Percentiles rank a stretch among this genome's conserved stretches.
Evolutionary conservation across 2,113 vertebrate genomes (phyloP).

Genomic region (Micronycteris hirsuta): DNA sequence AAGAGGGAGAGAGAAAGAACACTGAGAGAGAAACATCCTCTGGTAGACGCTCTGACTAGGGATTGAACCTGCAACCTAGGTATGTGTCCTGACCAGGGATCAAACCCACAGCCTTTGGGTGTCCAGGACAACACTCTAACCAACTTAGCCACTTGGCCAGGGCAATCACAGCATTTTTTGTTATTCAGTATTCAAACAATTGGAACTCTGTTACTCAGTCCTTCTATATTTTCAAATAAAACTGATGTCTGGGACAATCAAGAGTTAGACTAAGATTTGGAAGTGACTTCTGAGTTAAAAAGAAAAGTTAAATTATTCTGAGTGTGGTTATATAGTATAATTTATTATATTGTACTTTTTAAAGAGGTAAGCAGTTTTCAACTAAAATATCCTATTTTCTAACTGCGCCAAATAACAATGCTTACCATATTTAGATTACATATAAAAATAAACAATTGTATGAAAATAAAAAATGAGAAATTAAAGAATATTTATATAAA

Average conservation of each 20-base stretch:
- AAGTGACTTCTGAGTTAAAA: slow-evolving; percentile 6
- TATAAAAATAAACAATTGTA: not conserved
- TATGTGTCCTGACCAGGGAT: too few species aligned
- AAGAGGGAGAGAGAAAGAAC: too few species aligned
- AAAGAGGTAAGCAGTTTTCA: not conserved
- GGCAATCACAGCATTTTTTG: not conserved
- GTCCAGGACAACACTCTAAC: too few species aligned
- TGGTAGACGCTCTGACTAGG: too few species aligned
- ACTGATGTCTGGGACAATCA: not conserved
- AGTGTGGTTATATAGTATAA: not conserved
- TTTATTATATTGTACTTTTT: not conserved
- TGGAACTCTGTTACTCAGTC: not conserved
- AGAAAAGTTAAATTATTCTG: not conserved
- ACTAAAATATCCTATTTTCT: not conserved
- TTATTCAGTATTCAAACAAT: slow-evolving; percentile 6
- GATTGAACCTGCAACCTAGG: too few species aligned
- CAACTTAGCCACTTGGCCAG: too few species aligned
- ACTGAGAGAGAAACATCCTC: too few species aligned
- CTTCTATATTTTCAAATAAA: not conserved
- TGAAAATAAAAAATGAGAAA: not conserved
- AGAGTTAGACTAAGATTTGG: not conserved
- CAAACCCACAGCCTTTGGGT: too few species aligned
- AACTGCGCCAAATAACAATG: slow-evolving; percentile 4
- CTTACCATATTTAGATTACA: not conserved
- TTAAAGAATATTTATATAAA: not conserved